Percentiles rank a stretch among this genome's conserved stretches.
phyloP scores from a whole-genome alignment of 2,797 vertebrate species.

The Lacerta agilis region DNA sequence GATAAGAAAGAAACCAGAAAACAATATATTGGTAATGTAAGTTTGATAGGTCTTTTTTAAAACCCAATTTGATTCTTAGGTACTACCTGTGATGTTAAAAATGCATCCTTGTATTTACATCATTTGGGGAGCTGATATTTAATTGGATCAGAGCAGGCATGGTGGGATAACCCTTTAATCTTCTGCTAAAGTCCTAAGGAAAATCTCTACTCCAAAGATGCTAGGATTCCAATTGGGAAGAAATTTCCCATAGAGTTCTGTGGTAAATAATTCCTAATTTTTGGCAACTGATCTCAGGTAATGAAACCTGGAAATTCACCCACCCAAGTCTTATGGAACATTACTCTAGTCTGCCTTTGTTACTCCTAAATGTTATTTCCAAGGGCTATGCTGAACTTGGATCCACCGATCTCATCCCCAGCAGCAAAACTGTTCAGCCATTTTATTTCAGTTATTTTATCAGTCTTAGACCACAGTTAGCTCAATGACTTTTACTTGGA shows the following conservation, averaged over 20 bases:
- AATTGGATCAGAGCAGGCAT: no score
- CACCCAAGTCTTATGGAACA: neutral
- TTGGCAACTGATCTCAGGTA: neutral
- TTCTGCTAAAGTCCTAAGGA: neutral
- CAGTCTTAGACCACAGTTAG: neutral
- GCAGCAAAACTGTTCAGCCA: neutral
- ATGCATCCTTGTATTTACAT: neutral
- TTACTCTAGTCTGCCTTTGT: neutral
- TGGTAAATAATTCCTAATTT: neutral
- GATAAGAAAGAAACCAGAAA: neutral
- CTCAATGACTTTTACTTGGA: neutral
- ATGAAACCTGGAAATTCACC: neutral
- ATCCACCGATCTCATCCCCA: neutral
- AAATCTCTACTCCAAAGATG: neutral
- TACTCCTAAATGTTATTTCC: neutral
- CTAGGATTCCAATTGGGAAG: neutral
- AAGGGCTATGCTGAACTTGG: neutral
- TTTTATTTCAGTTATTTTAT: neutral
- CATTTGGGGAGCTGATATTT: no score
- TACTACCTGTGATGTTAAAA: neutral
- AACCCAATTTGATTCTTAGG: neutral
- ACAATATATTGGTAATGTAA: neutral
- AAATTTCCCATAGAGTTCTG: neutral
- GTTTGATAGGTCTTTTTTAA: neutral
- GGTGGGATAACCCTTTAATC: neutral